phyloP scores from a whole-genome alignment of 2,888 invertebrate genomes.

The Anarsia innoxiella region DNA sequence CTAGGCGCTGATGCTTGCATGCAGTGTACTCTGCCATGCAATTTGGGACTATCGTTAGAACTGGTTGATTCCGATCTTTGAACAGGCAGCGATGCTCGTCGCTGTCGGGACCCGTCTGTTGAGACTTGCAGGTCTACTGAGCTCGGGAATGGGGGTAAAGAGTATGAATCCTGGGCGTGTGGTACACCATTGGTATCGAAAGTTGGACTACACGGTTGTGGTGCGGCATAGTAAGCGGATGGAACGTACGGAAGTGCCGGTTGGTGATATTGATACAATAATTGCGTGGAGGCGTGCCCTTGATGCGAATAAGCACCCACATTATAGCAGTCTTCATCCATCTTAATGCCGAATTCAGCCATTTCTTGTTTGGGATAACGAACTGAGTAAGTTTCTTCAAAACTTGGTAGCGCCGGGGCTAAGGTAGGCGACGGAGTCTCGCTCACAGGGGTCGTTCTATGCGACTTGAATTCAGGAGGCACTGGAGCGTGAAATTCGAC shows the following conservation, averaged over 20 bases:
- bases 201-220: constrained; percentile 74
- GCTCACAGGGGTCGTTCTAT: constrained; percentile 57
- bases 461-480: constrained; percentile 58
- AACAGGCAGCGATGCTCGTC: constrained; percentile 84
- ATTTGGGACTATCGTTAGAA: constrained; percentile 84
- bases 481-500: constrained; percentile 73
- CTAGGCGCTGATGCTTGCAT: constrained; percentile 80
- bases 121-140: constrained; percentile 81
- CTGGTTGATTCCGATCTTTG: constrained; percentile 88
- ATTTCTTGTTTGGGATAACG: constrained; percentile 81
- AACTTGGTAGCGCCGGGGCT: constrained; percentile 85
- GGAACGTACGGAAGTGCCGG: constrained; percentile 73
- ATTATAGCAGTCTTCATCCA: constrained; percentile 91
- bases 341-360: constrained; percentile 82
- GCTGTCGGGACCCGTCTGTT: constrained; percentile 78
- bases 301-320: constrained; percentile 76
- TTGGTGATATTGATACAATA: constrained; percentile 76
- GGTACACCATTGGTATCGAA: constrained; percentile 64
- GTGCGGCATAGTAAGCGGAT: constrained; percentile 75
- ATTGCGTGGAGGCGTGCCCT: constrained; percentile 73
- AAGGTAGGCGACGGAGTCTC: constrained; percentile 61
- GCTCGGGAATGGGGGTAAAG: constrained; percentile 81
- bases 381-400: constrained; percentile 91
- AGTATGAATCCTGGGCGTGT: constrained; percentile 79
- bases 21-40: constrained; percentile 65